These are phyloP conservation scores for Conger conger DNA, from an alignment of 2,113 vertebrate genomes.

Conservation along the genomic window DNA sequence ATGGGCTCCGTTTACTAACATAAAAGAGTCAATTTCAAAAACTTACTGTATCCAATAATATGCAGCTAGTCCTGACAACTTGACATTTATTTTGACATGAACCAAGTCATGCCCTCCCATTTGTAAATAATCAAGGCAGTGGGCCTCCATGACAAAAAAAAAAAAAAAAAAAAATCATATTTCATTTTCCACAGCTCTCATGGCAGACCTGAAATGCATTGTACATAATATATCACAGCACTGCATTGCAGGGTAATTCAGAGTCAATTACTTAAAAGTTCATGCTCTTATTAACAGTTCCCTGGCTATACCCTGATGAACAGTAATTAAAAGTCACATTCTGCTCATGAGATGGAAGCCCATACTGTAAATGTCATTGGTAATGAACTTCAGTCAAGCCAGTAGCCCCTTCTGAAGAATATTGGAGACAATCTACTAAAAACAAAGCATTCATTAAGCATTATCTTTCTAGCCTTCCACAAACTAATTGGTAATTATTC, in stretches of 20 bases:
- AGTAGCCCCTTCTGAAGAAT: slow-evolving; percentile 33
- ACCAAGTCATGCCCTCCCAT: too few relatives aligned
- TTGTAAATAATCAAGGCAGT: too few relatives aligned
- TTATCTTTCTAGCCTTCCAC: slow-evolving; percentile 11
- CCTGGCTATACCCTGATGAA: slow-evolving; percentile 20
- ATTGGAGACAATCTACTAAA: slow-evolving; percentile 50
- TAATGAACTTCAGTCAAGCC: slow-evolving; percentile 28
- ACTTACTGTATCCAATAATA: background rate
- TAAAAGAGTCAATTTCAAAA: background rate
- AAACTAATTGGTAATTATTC: background rate
- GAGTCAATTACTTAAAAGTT: slow-evolving; percentile 42
- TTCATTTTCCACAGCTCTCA: background rate
- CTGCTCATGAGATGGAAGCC: slow-evolving; percentile 23
- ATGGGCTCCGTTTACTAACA: background rate
- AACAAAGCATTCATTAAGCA: slow-evolving; percentile 6
- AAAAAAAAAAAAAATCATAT: background rate
- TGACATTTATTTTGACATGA: background rate
- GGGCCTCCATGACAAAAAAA: background rate
- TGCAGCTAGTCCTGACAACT: background rate
- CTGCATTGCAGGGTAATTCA: slow-evolving; percentile 29
- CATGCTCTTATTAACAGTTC: slow-evolving; percentile 41
- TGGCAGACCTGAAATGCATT: background rate
- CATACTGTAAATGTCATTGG: slow-evolving; percentile 49
- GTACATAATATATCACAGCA: slow-evolving; percentile 12
- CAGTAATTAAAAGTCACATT: slow-evolving; percentile 39